phyloP scores from a whole-genome alignment of 1,140 invertebrate species.

The Drosophila insularis region DNA sequence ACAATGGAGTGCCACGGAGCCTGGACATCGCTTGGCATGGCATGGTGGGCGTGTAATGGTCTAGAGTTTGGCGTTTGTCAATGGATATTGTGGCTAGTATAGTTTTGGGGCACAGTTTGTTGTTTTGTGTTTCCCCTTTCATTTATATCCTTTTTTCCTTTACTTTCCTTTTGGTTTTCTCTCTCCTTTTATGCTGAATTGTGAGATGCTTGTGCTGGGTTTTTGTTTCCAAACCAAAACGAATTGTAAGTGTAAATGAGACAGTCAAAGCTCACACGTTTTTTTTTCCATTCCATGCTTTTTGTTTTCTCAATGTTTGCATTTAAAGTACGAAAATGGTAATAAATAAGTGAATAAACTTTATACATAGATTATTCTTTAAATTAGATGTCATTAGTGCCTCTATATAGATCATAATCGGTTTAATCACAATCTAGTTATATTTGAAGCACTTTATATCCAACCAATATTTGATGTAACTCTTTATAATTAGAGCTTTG shows the following conservation, averaged over 20 bases:
- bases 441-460: no score
- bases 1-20: conserved; percentile 21
- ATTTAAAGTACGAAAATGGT: background rate
- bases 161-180: background rate
- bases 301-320: background rate
- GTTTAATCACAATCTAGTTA: no score
- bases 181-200: background rate
- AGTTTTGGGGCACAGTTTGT: background rate
- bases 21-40: background rate
- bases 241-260: conserved; percentile 3
- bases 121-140: background rate
- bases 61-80: conserved; percentile 26
- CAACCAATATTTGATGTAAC: no score
- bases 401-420: no score
- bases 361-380: background rate
- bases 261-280: background rate
- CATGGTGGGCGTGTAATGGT: conserved; percentile 18
- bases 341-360: background rate
- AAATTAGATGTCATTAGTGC: no score
- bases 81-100: conserved; percentile 16
- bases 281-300: background rate
- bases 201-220: conserved; percentile 6
- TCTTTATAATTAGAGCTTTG: no score
- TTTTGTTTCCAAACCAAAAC: conserved; percentile 14
- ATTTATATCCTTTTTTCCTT: background rate